Evolutionary conservation across 2,797 vertebrate genomes (phyloP).

Genomic region (Anomalospiza imberbis): DNA sequence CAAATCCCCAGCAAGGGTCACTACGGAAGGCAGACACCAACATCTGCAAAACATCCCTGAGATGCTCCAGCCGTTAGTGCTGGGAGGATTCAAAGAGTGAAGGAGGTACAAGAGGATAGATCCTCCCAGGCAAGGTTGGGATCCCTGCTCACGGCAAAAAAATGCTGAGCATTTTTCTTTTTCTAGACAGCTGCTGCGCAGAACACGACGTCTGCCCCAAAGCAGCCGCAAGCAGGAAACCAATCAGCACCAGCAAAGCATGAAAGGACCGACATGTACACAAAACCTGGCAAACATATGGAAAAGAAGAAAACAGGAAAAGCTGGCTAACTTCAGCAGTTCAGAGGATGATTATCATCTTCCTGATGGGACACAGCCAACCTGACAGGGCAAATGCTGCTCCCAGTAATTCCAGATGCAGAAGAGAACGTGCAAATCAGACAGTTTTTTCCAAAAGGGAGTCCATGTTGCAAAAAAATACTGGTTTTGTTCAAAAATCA

Average conservation of each 20-base stretch:
- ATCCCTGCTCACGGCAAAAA: not conserved
- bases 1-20: not conserved
- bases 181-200: not conserved
- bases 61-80: not conserved
- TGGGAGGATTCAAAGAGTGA: not conserved
- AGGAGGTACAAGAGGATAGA: not conserved
- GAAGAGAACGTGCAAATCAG: rapidly evolving
- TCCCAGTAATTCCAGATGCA: not conserved
- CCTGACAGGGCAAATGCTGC: not conserved
- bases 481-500: not conserved
- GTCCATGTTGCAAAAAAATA: not conserved
- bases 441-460: not conserved
- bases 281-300: constrained; percentile 5
- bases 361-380: not conserved
- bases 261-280: not conserved
- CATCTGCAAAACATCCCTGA: not conserved
- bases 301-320: constrained; percentile 13
- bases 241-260: not conserved
- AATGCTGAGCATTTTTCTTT: not conserved
- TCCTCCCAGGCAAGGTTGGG: not conserved
- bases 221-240: constrained; percentile 16
- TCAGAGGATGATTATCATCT: not conserved
- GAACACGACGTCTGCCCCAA: not conserved
- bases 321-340: not conserved
- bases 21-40: not conserved